Conservation (phyloP, 2,797 vertebrate genomes). For the Halcyon chelicuti region DNA sequence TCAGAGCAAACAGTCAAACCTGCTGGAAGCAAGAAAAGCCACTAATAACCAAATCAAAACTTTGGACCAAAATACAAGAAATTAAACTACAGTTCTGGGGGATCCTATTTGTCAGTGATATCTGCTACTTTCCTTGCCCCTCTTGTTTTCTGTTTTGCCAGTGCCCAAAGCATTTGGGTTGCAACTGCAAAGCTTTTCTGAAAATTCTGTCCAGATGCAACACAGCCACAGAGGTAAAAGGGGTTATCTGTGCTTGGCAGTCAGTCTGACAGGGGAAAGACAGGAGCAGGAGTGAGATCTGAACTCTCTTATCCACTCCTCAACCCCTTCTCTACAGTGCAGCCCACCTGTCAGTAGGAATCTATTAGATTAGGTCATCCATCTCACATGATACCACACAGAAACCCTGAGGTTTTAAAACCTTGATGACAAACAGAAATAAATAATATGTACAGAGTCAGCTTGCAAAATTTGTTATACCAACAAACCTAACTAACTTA, state of each 20-base stretch:
- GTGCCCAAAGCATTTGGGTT: background rate
- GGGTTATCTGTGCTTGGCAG: background rate
- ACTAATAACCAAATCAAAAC: background rate
- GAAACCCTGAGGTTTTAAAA: background rate
- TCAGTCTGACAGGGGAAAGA: background rate
- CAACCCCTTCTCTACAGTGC: background rate
- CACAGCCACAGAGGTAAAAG: background rate
- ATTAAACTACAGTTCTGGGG: background rate
- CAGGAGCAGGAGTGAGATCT: background rate
- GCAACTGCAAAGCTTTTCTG: background rate
- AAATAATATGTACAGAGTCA: background rate
- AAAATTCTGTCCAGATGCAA: background rate
- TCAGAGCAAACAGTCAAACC: background rate
- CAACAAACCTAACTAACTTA: background rate
- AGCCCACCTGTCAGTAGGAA: background rate
- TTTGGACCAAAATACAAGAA: background rate
- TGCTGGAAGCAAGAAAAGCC: background rate
- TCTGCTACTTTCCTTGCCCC: background rate
- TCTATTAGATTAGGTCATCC: background rate
- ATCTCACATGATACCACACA: rapidly evolving
- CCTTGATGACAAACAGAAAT: background rate
- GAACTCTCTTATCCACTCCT: background rate
- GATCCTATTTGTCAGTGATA: background rate
- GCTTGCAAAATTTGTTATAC: background rate
- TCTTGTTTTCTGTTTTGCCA: background rate